Base-by-base conservation (phyloP, 2,113 vertebrate species). In the Sakesphorus luctuosus region DNA sequence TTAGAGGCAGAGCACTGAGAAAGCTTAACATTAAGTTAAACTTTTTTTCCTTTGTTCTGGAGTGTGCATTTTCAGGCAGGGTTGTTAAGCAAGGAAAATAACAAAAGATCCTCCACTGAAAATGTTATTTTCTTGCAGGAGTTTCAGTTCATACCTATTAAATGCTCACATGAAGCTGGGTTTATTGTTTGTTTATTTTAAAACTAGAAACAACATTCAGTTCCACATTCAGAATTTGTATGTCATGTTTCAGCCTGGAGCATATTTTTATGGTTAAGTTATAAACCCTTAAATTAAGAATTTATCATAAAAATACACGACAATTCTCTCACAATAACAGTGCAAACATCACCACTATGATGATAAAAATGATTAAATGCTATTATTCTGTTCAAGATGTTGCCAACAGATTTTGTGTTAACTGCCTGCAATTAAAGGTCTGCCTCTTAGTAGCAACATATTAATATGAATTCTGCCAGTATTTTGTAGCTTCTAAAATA, bases 361-460 rank as follows among this genome's bases (percentile, higher is more conserved):
- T 82, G 90, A 93, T 94, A 96, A 97, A 97, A 85, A 75, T 74
- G 26, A 96, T 89, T 90, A 95, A 93, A 95, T 76, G 62, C 61
- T 59, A 87, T 93, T 82, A 87, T 94, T 92, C 77, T 76, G 67
- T 56, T 87, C 46, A 66, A 95, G 87, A 78, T 58, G 49, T 24
- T 84, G 73, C 72, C 81, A 79, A 93, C 73, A 95, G 88, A 95
- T 95, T 93, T 73, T 84, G 33, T 75, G 87, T 81, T 96, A 96
- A 96, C 86, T 87, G 76, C 72, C 68, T 85, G 61, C 77, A 95
- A 94, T 95, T 97, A 97, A 92, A 93, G 62, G 47, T 92, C 68
- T 80, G 53, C 26, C 68, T 78, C 91, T 75, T 84, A 86, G 87
- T 71, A 95, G 89, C 28, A 59, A 72, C 58, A 43, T 62, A 21